Base-by-base conservation (phyloP, 2,113 vertebrate genomes). In the Numida meleagris region DNA sequence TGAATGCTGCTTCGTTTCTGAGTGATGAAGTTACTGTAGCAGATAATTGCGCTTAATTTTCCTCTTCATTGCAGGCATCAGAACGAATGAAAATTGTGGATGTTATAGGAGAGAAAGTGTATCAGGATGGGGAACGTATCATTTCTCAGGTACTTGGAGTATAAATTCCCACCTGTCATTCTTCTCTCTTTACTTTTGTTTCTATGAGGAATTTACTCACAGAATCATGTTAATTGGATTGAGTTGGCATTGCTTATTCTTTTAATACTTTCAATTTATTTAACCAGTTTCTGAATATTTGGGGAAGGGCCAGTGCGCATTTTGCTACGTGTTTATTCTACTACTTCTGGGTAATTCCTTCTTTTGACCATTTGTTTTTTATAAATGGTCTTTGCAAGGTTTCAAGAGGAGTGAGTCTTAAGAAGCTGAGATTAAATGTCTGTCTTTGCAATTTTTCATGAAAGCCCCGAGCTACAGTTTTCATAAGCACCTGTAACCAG, bases 11-110 rank as follows among this genome's bases (percentile, higher is more conserved):
- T 88, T 88, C 17, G n/a, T 76, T 90, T 68, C 55, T 78, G 50
- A 67, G 73, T 71, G 45, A 76, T 59, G 27, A 36, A 38, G 16
- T 33, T 72, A 24, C 72, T 90, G 3, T 34, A 81, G 76, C 14
- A 48, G 53, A 8, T 83, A 14, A 53, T 45, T 83, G 36, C 76
- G 27, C 82, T 74, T 61, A 62, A 72, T 86, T 89, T 93, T 85
- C 50, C 23, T 94, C 66, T 95, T 68, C 74, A 20, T 97, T 97
- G 34, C 73, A 99, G 99, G 75, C 98, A 68, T 98, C 98, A 65
- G 99, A 99, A 84, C 97, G 99, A 96, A 99, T 99, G 99, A 99
- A 99, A 97, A 99, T 99, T 79, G 99, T 99, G 88, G 99, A 99
- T 91, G 99, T 99, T 95, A 98, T 99, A 97, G 99, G 99, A 93